A percentile compares a stretch with the other conserved stretches of the same genome.
Conservation (phyloP, 2,113 vertebrate genomes). For the Regulus satrapa region DNA sequence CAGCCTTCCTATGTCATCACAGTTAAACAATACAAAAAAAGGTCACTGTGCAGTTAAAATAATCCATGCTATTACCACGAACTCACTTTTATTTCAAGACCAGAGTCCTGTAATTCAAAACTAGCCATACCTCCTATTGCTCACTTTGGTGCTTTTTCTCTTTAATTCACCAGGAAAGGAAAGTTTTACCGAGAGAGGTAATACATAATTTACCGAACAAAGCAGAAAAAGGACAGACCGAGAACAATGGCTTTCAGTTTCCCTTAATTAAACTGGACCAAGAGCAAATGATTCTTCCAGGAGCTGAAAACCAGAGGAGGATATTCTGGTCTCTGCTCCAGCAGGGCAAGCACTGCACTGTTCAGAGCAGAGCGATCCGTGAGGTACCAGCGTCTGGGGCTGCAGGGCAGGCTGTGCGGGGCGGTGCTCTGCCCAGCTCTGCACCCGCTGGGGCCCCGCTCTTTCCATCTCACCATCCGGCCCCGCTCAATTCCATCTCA, state of each 20-base stretch:
- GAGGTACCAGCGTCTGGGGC: no score
- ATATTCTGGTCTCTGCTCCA: neutral
- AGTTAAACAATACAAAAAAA: neutral
- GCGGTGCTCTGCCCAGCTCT: no score
- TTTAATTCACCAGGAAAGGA: neutral
- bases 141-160: neutral
- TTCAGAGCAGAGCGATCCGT: neutral
- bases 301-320: neutral
- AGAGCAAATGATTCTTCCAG: neutral
- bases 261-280: neutral
- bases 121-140: neutral
- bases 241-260: neutral
- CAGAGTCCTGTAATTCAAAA: neutral
- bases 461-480: no score
- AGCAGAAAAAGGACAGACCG: neutral
- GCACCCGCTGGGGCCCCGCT: no score
- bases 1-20: neutral
- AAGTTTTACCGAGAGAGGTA: neutral
- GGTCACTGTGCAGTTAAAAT: neutral
- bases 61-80: neutral
- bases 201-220: neutral
- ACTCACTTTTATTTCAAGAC: constrained; percentile 5
- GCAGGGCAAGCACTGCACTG: neutral
- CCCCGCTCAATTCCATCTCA: no score
- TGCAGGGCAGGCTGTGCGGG: no score